Percentiles rank a stretch among this genome's conserved stretches.
Conservation (phyloP, 1,140 invertebrate genomes). For the Cheumatopsyche charites region DNA sequence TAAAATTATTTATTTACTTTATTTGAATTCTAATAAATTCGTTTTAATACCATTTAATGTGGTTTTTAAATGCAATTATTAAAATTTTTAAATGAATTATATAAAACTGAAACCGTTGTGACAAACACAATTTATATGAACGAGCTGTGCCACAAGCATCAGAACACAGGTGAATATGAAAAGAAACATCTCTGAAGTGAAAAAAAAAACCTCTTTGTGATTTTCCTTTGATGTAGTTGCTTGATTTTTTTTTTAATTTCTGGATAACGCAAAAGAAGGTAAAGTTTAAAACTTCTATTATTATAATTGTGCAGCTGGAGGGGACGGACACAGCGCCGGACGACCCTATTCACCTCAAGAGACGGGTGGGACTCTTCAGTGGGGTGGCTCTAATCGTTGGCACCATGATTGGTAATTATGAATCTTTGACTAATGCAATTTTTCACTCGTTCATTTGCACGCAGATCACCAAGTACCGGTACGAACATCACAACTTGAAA, state of each 20-base stretch:
- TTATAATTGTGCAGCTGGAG: conserved; percentile 68
- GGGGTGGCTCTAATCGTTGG: conserved; percentile 97
- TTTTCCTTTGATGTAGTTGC: too few relatives aligned
- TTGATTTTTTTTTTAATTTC: too few relatives aligned
- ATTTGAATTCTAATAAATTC: too few relatives aligned
- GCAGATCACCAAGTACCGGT: neutral
- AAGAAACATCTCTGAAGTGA: neutral
- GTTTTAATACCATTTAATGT: too few relatives aligned
- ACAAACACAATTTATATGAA: too few relatives aligned
- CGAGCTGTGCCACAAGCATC: neutral
- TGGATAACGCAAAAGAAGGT: neutral
- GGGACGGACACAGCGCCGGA: conserved; percentile 87
- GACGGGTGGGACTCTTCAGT: conserved; percentile 97
- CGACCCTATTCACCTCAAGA: conserved; percentile 96
- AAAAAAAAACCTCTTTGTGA: neutral
- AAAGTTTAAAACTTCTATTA: conserved; percentile 2
- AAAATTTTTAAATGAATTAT: too few relatives aligned
- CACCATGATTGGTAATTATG: conserved; percentile 84
- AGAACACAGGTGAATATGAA: conserved; percentile 12
- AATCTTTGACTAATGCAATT: conserved; percentile 9
- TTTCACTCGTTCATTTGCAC: conserved; percentile 2
- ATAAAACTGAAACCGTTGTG: too few relatives aligned
- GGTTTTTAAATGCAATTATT: too few relatives aligned
- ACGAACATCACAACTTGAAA: too few relatives aligned
- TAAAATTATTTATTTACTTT: too few relatives aligned